Base-by-base conservation (phyloP, 64 coral and sea anemone species). In the Acropora tenuis region DNA sequence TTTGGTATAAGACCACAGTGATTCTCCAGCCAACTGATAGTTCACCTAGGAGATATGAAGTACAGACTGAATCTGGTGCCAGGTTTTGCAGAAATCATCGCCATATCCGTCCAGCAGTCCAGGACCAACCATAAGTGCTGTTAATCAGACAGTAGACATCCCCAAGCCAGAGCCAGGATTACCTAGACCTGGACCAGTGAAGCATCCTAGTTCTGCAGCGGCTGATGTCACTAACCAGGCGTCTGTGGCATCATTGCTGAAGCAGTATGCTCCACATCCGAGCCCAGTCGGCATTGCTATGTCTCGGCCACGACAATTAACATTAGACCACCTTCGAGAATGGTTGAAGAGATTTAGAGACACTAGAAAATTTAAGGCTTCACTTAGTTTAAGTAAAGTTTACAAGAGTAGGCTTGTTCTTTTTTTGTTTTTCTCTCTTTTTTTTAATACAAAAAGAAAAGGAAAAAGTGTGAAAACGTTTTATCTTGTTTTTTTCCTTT, bases 21-120 rank as follows among this genome's bases (percentile, higher is more conserved):
- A 42, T 73, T 41, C 69, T 41, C 69, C 18, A 55, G 69, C 18
- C 69, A 73, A 73, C 18, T 73, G 69, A 73, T 0, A 73, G 69
- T 73, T 73, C 69, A 42, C 69, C 69, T 63, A 72, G 69, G 69
- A 19, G 30, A 72, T 72, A 72, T 72, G 69, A 72, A 41, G 69
- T 0, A 72, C 69, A 72, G 18, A 41, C 69, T 8, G 69, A 72
- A 72, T 72, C 69, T 8, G 69, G 13, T 72, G n/a, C 69, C 69
- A 19, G 69, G 73, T 75, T 44, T 75, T 75, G 8, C 73, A 47
- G 41, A 75, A 75, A 72, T 72, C 69, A 20, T 73, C 69, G 69
- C 69, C 69, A 73, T 73, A 43, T 45, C 43, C 73, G 43, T 75
- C 41, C 73, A 13, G 73, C 42, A 43, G 43, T 75, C 43, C 41